A percentile compares a stretch with the other conserved stretches of the same genome.
phyloP scores from a whole-genome alignment of 2,113 vertebrate species.

The Cochlearius cochlearius region DNA sequence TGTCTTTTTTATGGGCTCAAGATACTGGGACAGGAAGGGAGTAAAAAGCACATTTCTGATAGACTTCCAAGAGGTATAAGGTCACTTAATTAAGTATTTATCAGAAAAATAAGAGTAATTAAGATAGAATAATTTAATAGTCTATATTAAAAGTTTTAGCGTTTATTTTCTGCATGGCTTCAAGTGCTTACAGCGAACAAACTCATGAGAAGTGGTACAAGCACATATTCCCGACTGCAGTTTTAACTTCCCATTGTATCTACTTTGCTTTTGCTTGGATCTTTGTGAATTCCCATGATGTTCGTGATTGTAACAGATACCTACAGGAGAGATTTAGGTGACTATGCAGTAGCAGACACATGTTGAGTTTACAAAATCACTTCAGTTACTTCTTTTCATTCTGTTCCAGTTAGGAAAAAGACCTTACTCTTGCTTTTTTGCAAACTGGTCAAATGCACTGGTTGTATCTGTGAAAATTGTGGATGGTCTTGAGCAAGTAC shows the following conservation, averaged over 20 bases:
- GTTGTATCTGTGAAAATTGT: not conserved
- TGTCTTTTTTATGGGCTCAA: not conserved
- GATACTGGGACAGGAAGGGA: not conserved
- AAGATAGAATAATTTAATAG: not conserved
- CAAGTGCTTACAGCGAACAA: not conserved
- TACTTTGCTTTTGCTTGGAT: not conserved
- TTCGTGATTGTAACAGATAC: not conserved
- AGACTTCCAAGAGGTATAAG: not conserved
- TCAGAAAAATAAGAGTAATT: not conserved
- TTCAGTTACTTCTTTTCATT: not conserved
- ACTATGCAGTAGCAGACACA: not conserved
- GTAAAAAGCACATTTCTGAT: not conserved
- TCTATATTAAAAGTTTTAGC: not conserved
- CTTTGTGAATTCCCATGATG: not conserved
- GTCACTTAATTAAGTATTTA: not conserved
- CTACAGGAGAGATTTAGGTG: not conserved
- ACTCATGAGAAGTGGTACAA: not conserved
- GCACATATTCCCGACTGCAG: not conserved
- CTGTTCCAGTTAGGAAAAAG: not conserved
- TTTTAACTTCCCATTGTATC: not conserved
- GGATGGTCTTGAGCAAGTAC: conserved; percentile 29
- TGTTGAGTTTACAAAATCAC: conserved; percentile 14
- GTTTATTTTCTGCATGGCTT: not conserved
- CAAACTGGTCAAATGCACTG: not conserved
- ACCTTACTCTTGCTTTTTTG: conserved; percentile 24